These are phyloP conservation scores for Forbesichthys papilliferus DNA, from an alignment of 2,113 vertebrate species.

Conservation along the genomic window DNA sequence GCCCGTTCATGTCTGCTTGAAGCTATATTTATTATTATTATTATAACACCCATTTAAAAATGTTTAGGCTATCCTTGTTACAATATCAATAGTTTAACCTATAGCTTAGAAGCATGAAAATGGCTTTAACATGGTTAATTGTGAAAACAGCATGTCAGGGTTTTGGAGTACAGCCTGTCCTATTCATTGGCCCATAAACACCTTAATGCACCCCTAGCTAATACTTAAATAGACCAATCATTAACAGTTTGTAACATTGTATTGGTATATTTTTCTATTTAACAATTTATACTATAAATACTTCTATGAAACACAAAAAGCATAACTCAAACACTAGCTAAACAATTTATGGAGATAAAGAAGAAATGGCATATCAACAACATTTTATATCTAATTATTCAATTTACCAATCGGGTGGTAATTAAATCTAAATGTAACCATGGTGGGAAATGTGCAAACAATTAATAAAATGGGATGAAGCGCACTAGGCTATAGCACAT, in stretches of 20 bases:
- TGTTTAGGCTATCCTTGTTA: too few relatives aligned
- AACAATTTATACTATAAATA: too few relatives aligned
- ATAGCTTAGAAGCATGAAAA: not conserved
- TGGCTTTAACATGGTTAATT: not conserved
- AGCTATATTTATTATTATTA: too few relatives aligned
- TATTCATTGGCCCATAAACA: conserved; percentile 46
- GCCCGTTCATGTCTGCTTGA: too few relatives aligned
- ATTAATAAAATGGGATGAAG: not conserved
- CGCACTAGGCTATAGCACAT: not conserved
- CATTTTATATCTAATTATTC: not conserved
- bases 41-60: too few relatives aligned
- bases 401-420: conserved; percentile 8
- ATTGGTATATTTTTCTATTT: not conserved
- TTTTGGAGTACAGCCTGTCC: conserved; percentile 11
- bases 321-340: too few relatives aligned
- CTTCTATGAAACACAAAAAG: too few relatives aligned
- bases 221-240: conserved; percentile 2
- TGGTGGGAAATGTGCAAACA: not conserved
- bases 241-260: not conserved
- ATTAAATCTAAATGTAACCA: not conserved
- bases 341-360: not conserved
- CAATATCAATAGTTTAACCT: too few relatives aligned
- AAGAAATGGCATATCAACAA: not conserved
- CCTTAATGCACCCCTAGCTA: conserved; percentile 14
- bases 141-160: conserved; percentile 35